Base-by-base conservation (phyloP, 2,113 vertebrate genomes). In the Mustela lutreola region DNA sequence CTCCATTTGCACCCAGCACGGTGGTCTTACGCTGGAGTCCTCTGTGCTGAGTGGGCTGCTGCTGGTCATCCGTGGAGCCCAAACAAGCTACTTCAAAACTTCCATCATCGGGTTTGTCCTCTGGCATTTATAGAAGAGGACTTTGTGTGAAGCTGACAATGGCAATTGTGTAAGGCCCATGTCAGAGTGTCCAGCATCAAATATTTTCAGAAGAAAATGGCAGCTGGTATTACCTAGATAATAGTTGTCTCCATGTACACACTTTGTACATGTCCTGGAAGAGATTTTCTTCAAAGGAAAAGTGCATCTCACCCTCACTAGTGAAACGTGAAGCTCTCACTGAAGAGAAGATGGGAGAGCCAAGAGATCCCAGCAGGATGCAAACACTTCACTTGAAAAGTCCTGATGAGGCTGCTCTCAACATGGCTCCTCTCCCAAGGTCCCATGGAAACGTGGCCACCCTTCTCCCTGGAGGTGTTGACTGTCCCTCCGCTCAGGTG, bases 1-100 rank as follows among this genome's bases (percentile, higher is more conserved):
- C 36, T 14, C 16, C 2, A 4, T 28, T 56, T 31, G 28, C 14
- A 4, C 28, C 6, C 2, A 39, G 11, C 7, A 12, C 4, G 2
- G 18, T 42, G 26, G 4, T 5, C 4, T 22, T 53, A 60, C 14
- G 16, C 36, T 1, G 9, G 26, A 65, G 5, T 2, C 18, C 22
- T 36, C 45, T 9, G 45, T 53, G 14, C 11, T 8, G 2, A 60
- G 39, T 2, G 2, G 42, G 9, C 19, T 33, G 21, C 26, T 28
- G 10, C 26, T 28, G 6, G 18, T 24, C 12, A 24, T 39, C 12
- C 5, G 14, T 12, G 71, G 31, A 45, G 14, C 60, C 48, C 26
- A 87, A 26, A 11, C 7, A 50, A 78, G 14, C 8, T 78, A 18
- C 48, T n/a, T 58, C n/a, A 18, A 18, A 7, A 19, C 4, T 6